Evolutionary conservation across 1,140 invertebrate species (phyloP).

Genomic region (Cyrtorhinus lividipennis): DNA sequence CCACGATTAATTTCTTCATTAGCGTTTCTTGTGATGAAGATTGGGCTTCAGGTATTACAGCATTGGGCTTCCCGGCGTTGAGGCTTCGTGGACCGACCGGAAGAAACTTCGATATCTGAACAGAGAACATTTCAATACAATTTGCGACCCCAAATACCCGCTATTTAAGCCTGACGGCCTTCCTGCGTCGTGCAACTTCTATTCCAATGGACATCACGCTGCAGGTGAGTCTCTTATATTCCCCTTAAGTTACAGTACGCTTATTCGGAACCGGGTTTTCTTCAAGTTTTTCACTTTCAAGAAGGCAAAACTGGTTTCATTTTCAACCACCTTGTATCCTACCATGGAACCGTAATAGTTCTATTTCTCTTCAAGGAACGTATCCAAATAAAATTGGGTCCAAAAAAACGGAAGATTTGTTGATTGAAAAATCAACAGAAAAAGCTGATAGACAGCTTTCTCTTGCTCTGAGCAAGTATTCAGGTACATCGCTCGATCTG

Average conservation of each 20-base stretch:
- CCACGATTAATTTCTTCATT: too few species aligned
- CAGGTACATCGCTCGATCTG: constrained; percentile 28
- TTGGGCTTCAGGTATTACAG: constrained; percentile 28
- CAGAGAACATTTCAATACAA: constrained; percentile 40
- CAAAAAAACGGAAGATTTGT: background rate
- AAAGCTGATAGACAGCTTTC: constrained; percentile 1
- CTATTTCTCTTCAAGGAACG: background rate
- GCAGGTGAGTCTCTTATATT: too few species aligned
- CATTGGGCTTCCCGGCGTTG: constrained; percentile 31
- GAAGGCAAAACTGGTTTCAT: too few species aligned
- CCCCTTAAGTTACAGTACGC: too few species aligned
- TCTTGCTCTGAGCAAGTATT: constrained; percentile 3
- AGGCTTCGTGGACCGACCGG: constrained; percentile 29
- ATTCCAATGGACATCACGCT: constrained; percentile 30
- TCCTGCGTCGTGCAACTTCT: constrained; percentile 38
- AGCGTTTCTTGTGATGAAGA: constrained; percentile 1
- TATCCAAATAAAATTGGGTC: too few species aligned
- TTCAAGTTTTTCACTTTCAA: too few species aligned
- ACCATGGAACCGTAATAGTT: too few species aligned
- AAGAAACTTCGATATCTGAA: background rate
- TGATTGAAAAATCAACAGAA: background rate
- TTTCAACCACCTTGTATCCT: too few species aligned
- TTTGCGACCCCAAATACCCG: constrained; percentile 60
- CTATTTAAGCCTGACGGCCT: constrained; percentile 55
- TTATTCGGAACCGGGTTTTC: too few species aligned